Base-by-base conservation (phyloP, 2,888 invertebrate genomes). In the Melanotus villosus region DNA sequence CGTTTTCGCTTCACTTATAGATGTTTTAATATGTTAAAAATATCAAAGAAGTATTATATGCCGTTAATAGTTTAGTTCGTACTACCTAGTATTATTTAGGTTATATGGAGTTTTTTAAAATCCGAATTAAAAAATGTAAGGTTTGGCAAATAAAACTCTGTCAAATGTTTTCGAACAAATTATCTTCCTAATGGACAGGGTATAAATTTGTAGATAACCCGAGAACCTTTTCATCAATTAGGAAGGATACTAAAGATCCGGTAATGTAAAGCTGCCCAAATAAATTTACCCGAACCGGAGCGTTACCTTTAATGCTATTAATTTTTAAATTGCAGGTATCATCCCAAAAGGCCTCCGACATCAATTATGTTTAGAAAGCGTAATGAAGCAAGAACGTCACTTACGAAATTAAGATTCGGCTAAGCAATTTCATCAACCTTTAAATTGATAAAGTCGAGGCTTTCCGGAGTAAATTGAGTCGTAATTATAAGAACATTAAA, bases 291-390 rank as follows among this genome's bases (percentile, higher is more conserved):
- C 45, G 19, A 21, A 19, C 45, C 14, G 21, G 19, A 10, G 45
- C 19, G 45, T 21, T 21, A 45, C 45, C 45, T 45, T 41, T 45
- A 45, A 45, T 45, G 21, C 10, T n/a, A 45, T 45, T 45, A 45
- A 45, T 45, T 45, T 45, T 45, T 45, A 45, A 45, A 45, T 21
- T 45, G 45, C 45, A 45, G 45, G 45, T 45, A 45, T 45, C 45
- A 45, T 45, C 45, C 45, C 45, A 45, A 45, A 45, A 45, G 45
- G 45, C 45, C 45, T 19, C 45, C 19, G 21, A 45, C 45, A 45
- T 45, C 45, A 45, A 45, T 45, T 45, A 45, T 16, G 21, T 45
- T 45, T 21, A 45, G 45, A 45, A 45, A 45, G 19, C 45, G 21
- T 45, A 45, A 45, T 45, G 4, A 45, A 45, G 45, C 45, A 45